These are phyloP conservation scores for Mastomys coucha DNA, from an alignment of 2,113 vertebrate species.

Conservation along the genomic window DNA sequence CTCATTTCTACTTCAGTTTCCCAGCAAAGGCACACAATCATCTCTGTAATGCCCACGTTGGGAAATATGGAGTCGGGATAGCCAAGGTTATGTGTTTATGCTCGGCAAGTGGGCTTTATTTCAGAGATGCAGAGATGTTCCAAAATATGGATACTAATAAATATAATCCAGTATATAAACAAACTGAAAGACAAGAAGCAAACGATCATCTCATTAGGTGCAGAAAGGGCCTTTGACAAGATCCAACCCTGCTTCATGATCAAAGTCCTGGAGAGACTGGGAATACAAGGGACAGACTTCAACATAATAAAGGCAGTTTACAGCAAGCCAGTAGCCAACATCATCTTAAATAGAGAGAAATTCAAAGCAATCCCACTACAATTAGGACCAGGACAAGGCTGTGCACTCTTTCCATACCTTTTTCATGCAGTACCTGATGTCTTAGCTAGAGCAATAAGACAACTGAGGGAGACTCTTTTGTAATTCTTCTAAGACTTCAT, in stretches of 20 bases:
- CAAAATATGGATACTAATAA: background rate
- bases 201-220: background rate
- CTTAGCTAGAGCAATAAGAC: background rate
- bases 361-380: background rate
- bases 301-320: background rate
- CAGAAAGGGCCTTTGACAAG: background rate
- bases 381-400: background rate
- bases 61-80: constrained; percentile 5
- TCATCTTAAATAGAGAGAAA: background rate
- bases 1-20: background rate
- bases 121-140: background rate
- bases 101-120: background rate
- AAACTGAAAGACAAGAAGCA: background rate
- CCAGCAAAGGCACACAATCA: background rate
- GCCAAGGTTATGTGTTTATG: background rate
- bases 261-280: background rate
- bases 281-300: background rate
- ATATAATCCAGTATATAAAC: background rate
- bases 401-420: background rate
- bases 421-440: background rate
- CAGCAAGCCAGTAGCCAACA: background rate
- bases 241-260: background rate
- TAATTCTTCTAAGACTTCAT: constrained; percentile 62
- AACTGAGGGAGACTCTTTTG: background rate
- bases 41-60: rapidly evolving